Conservation (phyloP, 1,140 invertebrate genomes). For the Solenopsis invicta region DNA sequence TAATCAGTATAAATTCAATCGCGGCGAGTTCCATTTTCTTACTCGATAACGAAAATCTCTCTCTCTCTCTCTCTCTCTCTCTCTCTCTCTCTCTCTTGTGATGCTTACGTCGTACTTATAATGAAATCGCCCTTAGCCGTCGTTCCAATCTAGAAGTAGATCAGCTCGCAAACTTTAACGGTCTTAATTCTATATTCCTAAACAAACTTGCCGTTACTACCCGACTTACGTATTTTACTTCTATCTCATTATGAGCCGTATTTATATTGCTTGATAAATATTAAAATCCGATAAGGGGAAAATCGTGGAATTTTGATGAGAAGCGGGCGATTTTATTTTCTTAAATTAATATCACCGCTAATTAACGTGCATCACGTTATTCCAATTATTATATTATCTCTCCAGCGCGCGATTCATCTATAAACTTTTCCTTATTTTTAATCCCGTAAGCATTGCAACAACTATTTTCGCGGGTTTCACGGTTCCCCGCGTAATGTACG, state of each 20-base stretch:
- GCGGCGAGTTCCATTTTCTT: conserved; percentile 58
- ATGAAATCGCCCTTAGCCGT: conserved; percentile 25
- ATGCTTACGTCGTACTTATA: conserved; percentile 39
- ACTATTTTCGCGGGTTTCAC: conserved; percentile 21
- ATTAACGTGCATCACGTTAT: neutral
- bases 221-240: conserved; percentile 35
- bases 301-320: neutral
- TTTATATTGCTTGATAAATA: conserved; percentile 36
- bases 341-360: conserved; percentile 18
- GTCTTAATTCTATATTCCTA: conserved; percentile 54
- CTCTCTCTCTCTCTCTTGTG: too few relatives aligned
- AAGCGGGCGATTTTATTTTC: neutral
- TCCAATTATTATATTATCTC: neutral
- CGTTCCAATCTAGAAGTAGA: conserved; percentile 47
- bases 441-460: neutral
- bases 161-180: conserved; percentile 39
- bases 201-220: conserved; percentile 43
- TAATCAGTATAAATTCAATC: conserved; percentile 63
- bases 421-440: neutral
- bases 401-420: neutral
- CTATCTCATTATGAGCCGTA: conserved; percentile 12
- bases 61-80: too few relatives aligned
- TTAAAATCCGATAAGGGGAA: conserved; percentile 6
- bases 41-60: conserved; percentile 58
- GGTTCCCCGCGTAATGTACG: conserved; percentile 48